These are phyloP conservation scores for Littorina saxatilis DNA, from an alignment of 1,140 invertebrate species.

Conservation along the genomic window DNA sequence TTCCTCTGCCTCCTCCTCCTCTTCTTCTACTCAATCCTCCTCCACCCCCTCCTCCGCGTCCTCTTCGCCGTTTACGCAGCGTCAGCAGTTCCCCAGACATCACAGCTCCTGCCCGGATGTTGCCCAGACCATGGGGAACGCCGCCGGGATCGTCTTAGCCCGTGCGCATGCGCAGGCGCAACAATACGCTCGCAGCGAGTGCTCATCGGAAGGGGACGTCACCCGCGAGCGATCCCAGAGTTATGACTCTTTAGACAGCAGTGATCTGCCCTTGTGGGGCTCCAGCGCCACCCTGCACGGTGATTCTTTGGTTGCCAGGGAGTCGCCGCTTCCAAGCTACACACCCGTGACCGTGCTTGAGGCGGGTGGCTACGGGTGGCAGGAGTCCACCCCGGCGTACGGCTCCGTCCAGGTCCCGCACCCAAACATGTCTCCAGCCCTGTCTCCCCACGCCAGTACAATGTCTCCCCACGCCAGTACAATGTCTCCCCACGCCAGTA, in stretches of 20 bases:
- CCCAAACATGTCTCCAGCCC: neutral
- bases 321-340: neutral
- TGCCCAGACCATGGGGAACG: neutral
- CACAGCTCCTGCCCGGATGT: slow-evolving; percentile 12
- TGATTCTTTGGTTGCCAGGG: neutral
- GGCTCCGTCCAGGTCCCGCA: no score
- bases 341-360: neutral
- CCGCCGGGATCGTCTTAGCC: neutral
- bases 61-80: neutral
- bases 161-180: neutral
- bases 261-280: neutral
- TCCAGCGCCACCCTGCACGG: neutral
- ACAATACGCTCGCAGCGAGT: neutral
- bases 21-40: slow-evolving; percentile 13
- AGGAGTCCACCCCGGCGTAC: neutral
- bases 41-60: neutral
- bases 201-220: neutral
- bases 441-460: no score
- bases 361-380: neutral
- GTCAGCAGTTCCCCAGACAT: neutral
- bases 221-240: neutral
- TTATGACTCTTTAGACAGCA: slow-evolving; percentile 5
- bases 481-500: no score
- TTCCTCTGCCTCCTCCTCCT: neutral
- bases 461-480: no score